Base-by-base conservation (phyloP, 2,888 invertebrate genomes). In the Ophioninae sp. region DNA sequence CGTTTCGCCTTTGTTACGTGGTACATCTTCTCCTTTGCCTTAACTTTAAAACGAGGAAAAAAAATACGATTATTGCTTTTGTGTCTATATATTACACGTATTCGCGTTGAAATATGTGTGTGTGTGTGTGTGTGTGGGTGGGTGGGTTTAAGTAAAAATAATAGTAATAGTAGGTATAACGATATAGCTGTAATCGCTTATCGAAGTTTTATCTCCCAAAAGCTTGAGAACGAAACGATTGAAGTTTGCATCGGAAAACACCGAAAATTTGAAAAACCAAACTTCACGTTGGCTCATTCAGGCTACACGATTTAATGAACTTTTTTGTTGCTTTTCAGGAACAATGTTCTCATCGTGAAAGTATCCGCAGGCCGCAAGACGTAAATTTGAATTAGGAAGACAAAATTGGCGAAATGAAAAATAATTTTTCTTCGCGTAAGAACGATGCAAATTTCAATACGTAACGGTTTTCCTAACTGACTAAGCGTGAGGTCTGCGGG, bases 31-130 rank as follows among this genome's bases (percentile, higher is more conserved):
- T 30, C 1, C 30, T 30, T 30, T 30, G 30, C 30, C 30, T 30
- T 62, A 20, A 64, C 62, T 44, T 37, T 7, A 64, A 39, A 39
- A 57, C 21, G 57, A 62, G 70, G 30, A 30, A 30, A 79, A 82
- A 64, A 65, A 70, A 65, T 73, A 65, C 50, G 44, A 74, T 79
- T 61, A 76, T 41, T 68, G 44, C 68, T 68, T 77, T 64, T 69
- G 69, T 81, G 73, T 82, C 57, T 77, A 13, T 44, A 10, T 44
- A 10, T 44, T 41, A 10, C 10, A 73, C 67, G 67, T 81, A 69
- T 70, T 70, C 67, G 76, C 72, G 61, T 79, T 67, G 72, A 50
- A 68, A 44, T 73, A 74, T 83, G 81, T 79, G 41, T 79, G 69
- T 62, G 64, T 77, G 73, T 67, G 75, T 75, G 23, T 79, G 65